Conservation (phyloP, 2,797 vertebrate genomes). For the Linurgus olivaceus region DNA sequence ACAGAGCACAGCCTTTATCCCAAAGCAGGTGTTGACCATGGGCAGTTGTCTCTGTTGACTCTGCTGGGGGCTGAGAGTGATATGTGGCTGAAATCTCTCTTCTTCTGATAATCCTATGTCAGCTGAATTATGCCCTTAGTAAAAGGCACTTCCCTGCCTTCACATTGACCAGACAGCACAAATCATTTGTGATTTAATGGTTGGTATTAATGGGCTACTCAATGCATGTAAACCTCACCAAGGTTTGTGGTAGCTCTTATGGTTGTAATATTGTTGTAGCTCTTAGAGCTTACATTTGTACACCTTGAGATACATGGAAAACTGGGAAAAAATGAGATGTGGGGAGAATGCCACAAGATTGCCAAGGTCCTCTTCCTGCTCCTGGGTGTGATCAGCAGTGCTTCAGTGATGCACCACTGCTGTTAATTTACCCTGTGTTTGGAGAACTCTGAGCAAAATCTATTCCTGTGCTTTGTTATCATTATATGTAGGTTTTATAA, state of each 20-base stretch:
- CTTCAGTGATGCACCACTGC: not conserved
- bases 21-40: rapidly evolving
- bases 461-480: not conserved
- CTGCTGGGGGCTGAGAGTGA: not conserved
- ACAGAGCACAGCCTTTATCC: not conserved
- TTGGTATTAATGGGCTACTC: not conserved
- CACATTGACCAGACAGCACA: not conserved
- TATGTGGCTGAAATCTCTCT: not conserved
- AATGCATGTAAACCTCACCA: not conserved
- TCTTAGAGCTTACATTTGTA: not conserved
- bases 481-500: not conserved
- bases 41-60: not conserved
- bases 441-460: not conserved
- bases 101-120: not conserved
- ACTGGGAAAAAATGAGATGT: not conserved
- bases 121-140: not conserved
- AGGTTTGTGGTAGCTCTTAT: not conserved
- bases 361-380: not conserved
- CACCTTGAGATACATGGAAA: not conserved
- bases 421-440: not conserved
- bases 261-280: not conserved
- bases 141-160: not conserved
- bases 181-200: not conserved
- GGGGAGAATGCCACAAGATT: not conserved
- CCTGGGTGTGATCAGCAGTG: not conserved